Base-by-base conservation (phyloP, 1,140 invertebrate genomes). In the Drosophila littoralis region DNA sequence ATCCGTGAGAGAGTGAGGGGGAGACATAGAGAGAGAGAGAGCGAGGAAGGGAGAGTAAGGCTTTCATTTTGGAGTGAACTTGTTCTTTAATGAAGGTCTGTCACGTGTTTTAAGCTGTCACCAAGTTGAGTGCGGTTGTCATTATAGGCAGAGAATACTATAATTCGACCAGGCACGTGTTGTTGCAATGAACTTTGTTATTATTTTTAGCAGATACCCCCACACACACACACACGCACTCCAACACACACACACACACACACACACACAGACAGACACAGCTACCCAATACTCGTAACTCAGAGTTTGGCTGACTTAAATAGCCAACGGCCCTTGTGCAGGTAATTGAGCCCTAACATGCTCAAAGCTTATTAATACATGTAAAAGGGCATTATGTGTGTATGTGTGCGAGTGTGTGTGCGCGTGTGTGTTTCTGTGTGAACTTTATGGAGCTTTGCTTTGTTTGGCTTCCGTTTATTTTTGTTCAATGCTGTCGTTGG, bases 361-460 rank as follows among this genome's bases (percentile, higher is more conserved):
- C 75, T 63, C 48, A 81, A 81, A 69, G 75, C 79, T 79, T 77
- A 88, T 86, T 77, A 86, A 79, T 79, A 77, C 55, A 79, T 73
- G 61, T 71, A 69, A 22, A 32, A 55, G 58, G 45, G 50, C 35
- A 63, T 73, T 68, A 17, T 61, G 42, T 69, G 32, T 74, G 36
- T 33, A 42, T 73, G 45, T 33, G 9, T 59, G 15, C 65, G 13
- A 8, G 13, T 57, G 46, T 22, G 35, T 77, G 6, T 42, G 9
- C 35, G n/a, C 33, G 15, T 60, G 46, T 65, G 15, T 48, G 46
- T 54, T 7, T 58, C 13, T 58, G 17, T 63, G 15, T 60, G 38
- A 59, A 65, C 45, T 74, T 69, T 74, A 32, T 59, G 57, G 17
- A 61, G 55, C 58, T 74, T 74, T 75, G 75, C 75, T 72, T 71